Conservation (phyloP, 2,113 vertebrate genomes). For the Lampris incognitus region DNA sequence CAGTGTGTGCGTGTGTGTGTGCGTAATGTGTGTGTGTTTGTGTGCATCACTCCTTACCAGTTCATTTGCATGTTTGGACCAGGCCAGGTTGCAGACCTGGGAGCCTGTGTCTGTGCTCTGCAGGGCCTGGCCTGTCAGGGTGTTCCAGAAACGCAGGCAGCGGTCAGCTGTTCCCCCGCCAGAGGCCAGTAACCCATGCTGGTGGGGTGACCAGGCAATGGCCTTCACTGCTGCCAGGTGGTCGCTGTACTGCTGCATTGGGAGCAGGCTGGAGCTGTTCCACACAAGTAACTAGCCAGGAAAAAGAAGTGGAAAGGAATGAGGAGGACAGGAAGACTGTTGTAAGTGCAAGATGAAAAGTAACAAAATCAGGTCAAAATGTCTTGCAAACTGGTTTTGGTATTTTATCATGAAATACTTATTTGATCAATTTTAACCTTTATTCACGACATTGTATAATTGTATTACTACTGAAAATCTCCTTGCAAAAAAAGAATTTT, state of each 20-base stretch:
- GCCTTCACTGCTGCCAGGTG: conserved; percentile 85
- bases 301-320: background rate
- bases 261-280: conserved; percentile 85
- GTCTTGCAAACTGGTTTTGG: background rate
- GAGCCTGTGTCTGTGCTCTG: conserved; percentile 87
- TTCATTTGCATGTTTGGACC: conserved; percentile 87
- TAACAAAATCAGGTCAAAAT: too few relatives aligned
- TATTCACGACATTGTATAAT: too few relatives aligned
- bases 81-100: conserved; percentile 87
- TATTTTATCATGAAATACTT: background rate
- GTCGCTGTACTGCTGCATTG: conserved; percentile 85
- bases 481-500: too few relatives aligned
- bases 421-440: background rate
- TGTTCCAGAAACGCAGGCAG: conserved; percentile 87
- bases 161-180: conserved; percentile 86
- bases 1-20: background rate
- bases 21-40: background rate
- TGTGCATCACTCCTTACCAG: conserved; percentile 76
- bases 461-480: too few relatives aligned
- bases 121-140: conserved; percentile 84
- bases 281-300: conserved; percentile 81
- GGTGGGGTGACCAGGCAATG: conserved; percentile 87
- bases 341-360: too few relatives aligned
- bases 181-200: conserved; percentile 84
- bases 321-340: background rate